phyloP scores from a whole-genome alignment of 2,113 vertebrate species.

The Rhinolophus sinicus region DNA sequence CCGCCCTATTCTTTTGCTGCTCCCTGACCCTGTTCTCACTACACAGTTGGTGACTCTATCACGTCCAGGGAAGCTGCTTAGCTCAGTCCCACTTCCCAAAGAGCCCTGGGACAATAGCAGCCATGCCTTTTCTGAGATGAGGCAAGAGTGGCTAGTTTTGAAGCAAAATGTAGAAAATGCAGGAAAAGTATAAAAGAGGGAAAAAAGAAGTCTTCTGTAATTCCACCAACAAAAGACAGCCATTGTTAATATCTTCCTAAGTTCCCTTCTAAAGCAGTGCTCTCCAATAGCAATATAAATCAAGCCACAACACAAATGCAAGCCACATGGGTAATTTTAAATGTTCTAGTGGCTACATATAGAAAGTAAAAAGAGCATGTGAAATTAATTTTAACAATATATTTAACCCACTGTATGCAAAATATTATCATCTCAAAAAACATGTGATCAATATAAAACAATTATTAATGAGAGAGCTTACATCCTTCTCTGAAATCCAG shows the following conservation, averaged over 20 bases:
- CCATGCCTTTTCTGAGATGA: background rate
- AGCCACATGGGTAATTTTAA: background rate
- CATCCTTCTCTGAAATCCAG: background rate
- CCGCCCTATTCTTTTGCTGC: background rate
- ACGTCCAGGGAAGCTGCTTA: background rate
- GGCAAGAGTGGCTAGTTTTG: background rate
- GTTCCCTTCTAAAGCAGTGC: background rate
- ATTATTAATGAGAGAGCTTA: accelerated
- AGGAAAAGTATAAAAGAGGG: background rate
- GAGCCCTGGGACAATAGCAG: background rate
- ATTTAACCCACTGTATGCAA: background rate
- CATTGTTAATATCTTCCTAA: accelerated
- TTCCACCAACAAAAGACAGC: background rate
- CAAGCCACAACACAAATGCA: background rate
- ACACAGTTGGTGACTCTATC: background rate
- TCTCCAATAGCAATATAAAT: accelerated
- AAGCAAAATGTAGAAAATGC: background rate
- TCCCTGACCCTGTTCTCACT: background rate
- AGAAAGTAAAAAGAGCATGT: background rate
- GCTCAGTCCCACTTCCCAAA: background rate
- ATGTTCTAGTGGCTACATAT: background rate
- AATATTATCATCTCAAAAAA: background rate
- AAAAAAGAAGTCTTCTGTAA: background rate
- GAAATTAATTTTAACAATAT: background rate
- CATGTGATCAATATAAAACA: background rate